Percentiles rank a stretch among this genome's conserved stretches.
These are phyloP conservation scores for Rhagium mordax DNA, from an alignment of 2,888 invertebrate species.

Conservation along the genomic window DNA sequence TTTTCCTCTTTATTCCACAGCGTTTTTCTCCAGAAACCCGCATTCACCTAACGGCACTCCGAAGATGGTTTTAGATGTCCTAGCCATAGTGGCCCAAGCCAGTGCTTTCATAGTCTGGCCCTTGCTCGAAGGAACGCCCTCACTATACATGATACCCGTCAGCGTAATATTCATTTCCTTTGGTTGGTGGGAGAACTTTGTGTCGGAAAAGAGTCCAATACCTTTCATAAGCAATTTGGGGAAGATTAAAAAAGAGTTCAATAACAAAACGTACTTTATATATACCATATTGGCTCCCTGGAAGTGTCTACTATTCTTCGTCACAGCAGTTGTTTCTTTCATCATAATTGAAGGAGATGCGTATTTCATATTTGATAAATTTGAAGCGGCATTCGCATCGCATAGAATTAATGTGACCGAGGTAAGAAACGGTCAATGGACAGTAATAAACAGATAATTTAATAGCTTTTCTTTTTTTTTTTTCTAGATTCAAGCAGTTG, in stretches of 20 bases:
- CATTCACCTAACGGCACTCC: constrained; percentile 43
- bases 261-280: constrained; percentile 77
- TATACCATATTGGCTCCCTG: constrained; percentile 82
- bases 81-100: constrained; percentile 77
- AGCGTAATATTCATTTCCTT: constrained; percentile 78
- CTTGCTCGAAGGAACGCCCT: constrained; percentile 70
- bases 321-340: constrained; percentile 75
- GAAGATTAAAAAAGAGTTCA: constrained; percentile 57
- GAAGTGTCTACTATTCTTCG: constrained; percentile 84
- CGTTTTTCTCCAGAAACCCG: constrained; percentile 41
- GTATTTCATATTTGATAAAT: constrained; percentile 71
- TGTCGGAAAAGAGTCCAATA: constrained; percentile 68
- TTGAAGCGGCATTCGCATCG: constrained; percentile 71
- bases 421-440: constrained; percentile 67
- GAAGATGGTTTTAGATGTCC: constrained; percentile 73
- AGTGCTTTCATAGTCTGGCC: constrained; percentile 82
- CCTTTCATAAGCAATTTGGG: constrained; percentile 66
- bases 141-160: constrained; percentile 77
- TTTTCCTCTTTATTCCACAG: constrained; percentile 19
- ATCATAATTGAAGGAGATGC: constrained; percentile 70
- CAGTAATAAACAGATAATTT: background rate
- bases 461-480: constrained; percentile 16
- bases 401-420: constrained; percentile 73
- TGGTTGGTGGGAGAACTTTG: constrained; percentile 91
- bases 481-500: constrained; percentile 71